These are phyloP conservation scores for Drosophila diplacantha DNA, from an alignment of 2,888 invertebrate species.

Conservation along the genomic window DNA sequence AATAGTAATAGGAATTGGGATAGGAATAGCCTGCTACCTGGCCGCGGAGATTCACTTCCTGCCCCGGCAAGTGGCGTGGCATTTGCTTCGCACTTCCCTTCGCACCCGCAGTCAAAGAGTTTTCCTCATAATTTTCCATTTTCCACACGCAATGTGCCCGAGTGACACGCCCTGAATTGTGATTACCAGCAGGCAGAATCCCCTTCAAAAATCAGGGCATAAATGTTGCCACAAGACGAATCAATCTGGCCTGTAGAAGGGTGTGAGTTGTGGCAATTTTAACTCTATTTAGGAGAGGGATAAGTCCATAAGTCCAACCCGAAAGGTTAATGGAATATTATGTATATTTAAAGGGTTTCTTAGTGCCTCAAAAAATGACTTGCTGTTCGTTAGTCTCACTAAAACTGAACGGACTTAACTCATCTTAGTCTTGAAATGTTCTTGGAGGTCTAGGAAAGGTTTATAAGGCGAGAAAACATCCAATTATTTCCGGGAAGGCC, in stretches of 20 bases:
- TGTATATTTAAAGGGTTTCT: no score
- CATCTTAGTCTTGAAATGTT: no score
- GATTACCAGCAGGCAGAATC: slow-evolving; percentile 49
- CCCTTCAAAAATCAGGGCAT: slow-evolving; percentile 61
- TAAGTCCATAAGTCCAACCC: background rate
- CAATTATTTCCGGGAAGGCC: no score
- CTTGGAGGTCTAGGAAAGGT: no score
- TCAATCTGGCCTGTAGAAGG: background rate
- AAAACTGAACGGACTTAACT: no score
- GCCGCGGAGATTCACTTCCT: slow-evolving; percentile 5
- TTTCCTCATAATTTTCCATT: no score
- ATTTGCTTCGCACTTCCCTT: background rate
- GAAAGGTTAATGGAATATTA: no score
- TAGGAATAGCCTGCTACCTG: slow-evolving; percentile 11
- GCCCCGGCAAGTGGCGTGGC: slow-evolving; percentile 3
- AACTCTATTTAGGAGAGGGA: background rate
- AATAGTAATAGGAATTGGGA: background rate
- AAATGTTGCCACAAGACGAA: slow-evolving; percentile 39
- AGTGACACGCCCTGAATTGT: slow-evolving; percentile 62
- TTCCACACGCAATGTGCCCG: slow-evolving; percentile 56
- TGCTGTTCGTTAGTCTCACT: no score
- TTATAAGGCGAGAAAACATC: no score
- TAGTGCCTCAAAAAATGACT: no score
- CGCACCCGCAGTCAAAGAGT: background rate
- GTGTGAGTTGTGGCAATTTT: background rate